phyloP scores from a whole-genome alignment of 37 sponge, comb jelly and placozoan genomes.

The Halisarca cf. caerulea region DNA sequence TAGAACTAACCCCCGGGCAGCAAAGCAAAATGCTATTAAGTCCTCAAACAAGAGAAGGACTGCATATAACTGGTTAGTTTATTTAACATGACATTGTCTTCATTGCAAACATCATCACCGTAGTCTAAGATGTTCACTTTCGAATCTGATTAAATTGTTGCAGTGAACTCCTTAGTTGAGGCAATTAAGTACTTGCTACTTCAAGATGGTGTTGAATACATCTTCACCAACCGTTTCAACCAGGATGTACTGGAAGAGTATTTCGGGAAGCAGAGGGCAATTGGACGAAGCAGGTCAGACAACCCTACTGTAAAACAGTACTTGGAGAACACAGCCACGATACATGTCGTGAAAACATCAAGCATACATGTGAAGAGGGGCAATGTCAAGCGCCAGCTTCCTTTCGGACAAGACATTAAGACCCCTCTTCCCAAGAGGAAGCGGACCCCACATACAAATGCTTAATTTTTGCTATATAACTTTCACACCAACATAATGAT shows the following conservation, averaged over 20 bases:
- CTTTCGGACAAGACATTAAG: not conserved
- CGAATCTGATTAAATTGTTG: too few relatives aligned
- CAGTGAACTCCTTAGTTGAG: not conserved
- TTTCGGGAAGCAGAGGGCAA: not conserved
- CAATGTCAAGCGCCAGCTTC: not conserved
- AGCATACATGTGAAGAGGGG: not conserved
- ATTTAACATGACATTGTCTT: not conserved
- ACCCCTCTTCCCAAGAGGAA: not conserved
- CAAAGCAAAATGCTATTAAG: not conserved
- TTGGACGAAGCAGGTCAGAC: not conserved
- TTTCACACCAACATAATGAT: too few relatives aligned
- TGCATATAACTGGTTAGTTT: not conserved
- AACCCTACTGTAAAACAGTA: not conserved
- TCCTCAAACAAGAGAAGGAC: not conserved
- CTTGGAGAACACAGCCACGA: not conserved
- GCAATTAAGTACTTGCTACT: not conserved
- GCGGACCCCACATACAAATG: too few relatives aligned
- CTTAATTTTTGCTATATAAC: too few relatives aligned
- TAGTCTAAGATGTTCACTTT: too few relatives aligned
- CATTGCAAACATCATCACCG: too few relatives aligned
- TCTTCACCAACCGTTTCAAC: not conserved
- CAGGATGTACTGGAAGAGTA: conserved; percentile 3
- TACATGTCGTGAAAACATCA: not conserved
- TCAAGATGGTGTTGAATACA: not conserved
- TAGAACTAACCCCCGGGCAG: not conserved